phyloP scores from a whole-genome alignment of 1,140 invertebrate genomes.

The Leptopilina boulardi region DNA sequence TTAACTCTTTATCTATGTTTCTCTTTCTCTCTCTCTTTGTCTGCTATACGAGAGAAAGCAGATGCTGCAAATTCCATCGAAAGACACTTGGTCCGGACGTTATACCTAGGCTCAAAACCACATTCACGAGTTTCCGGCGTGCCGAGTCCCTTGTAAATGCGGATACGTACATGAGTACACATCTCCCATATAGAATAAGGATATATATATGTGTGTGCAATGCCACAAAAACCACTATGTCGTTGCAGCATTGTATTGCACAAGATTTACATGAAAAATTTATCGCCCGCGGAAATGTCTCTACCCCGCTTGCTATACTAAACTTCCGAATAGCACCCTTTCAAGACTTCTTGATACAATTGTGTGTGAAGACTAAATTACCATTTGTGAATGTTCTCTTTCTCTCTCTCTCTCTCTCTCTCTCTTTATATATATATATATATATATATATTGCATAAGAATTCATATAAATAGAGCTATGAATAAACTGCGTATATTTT shows the following conservation, averaged over 20 bases:
- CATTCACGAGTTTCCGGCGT: slow-evolving; percentile 11
- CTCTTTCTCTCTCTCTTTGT: not conserved
- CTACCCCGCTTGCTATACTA: not conserved
- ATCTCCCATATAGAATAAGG: not conserved
- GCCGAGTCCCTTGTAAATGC: not conserved
- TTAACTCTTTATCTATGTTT: not conserved
- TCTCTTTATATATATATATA: too few species aligned
- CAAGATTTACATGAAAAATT: slow-evolving; percentile 29
- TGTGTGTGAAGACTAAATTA: not conserved
- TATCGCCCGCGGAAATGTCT: slow-evolving; percentile 19
- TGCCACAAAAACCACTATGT: slow-evolving; percentile 23
- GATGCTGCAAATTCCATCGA: slow-evolving; percentile 19
- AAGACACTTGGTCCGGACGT: slow-evolving; percentile 19
- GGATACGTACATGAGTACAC: not conserved
- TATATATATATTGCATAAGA: too few species aligned
- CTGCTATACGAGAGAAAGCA: not conserved
- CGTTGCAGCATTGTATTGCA: slow-evolving; percentile 15
- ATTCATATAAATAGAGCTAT: not conserved
- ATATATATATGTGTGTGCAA: not conserved
- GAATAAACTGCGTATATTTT: not conserved
- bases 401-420: too few species aligned
- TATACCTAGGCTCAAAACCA: slow-evolving; percentile 7
- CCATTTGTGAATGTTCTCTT: not conserved
- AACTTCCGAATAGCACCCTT: slow-evolving; percentile 29
- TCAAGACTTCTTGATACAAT: slow-evolving; percentile 26